Conservation (phyloP, 2,888 invertebrate species). For the Calephelis perditalis region DNA sequence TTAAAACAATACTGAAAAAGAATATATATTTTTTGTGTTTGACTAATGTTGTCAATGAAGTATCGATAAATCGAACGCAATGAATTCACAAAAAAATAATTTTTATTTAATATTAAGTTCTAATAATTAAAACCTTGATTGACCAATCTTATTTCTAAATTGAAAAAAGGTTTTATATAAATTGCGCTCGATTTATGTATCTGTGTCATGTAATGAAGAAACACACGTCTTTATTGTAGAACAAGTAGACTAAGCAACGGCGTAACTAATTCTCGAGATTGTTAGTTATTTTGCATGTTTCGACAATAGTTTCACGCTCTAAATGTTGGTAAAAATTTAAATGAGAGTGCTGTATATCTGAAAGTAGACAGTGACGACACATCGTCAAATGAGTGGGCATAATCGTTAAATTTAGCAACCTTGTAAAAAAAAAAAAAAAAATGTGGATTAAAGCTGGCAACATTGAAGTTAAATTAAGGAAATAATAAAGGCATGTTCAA, state of each 20-base stretch:
- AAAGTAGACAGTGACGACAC: slow-evolving; percentile 33
- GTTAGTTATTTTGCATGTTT: slow-evolving; percentile 77
- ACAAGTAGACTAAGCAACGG: slow-evolving; percentile 67
- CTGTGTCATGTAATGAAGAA: slow-evolving; percentile 64
- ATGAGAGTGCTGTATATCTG: slow-evolving; percentile 68
- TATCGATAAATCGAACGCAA: too few species aligned
- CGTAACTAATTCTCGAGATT: slow-evolving; percentile 76
- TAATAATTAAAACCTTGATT: too few species aligned
- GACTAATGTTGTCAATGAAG: too few species aligned
- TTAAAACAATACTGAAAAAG: too few species aligned
- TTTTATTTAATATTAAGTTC: neutral
- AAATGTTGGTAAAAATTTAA: slow-evolving; percentile 57
- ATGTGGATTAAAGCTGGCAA: neutral
- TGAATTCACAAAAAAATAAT: neutral
- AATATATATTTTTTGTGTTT: too few species aligned
- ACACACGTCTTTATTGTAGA: slow-evolving; percentile 60
- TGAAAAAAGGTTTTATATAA: slow-evolving; percentile 6
- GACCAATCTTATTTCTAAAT: neutral
- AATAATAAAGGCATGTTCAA: too few species aligned
- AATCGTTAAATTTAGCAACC: slow-evolving; percentile 12
- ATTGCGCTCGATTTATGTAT: slow-evolving; percentile 50
- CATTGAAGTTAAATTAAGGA: neutral
- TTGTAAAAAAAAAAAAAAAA: neutral
- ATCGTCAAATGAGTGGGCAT: slow-evolving; percentile 21
- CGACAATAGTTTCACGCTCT: slow-evolving; percentile 76